Conservation (phyloP, 2,113 vertebrate species). For the Nothoprocta pentlandii region DNA sequence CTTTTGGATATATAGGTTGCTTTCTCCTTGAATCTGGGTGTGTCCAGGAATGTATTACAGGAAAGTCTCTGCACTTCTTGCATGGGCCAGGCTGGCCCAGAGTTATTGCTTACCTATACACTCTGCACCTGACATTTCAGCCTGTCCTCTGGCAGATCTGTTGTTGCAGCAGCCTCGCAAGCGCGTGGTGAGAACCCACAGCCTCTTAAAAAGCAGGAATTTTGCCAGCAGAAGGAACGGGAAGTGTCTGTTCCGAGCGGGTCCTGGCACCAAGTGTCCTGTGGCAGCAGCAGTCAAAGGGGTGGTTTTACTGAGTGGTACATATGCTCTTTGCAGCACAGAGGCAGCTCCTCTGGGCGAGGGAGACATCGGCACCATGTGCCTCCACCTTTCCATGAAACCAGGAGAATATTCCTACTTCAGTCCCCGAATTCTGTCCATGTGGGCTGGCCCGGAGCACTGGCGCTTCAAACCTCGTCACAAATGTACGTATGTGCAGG, state of each 20-base stretch:
- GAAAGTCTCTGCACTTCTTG: background rate
- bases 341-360: conserved; percentile 76
- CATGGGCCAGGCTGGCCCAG: accelerated
- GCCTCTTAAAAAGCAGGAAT: background rate
- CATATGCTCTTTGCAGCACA: conserved; percentile 59
- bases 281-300: background rate
- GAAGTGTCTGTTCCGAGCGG: background rate
- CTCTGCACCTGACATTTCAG: background rate
- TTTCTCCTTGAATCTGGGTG: background rate
- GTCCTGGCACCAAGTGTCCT: background rate
- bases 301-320: background rate
- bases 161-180: background rate
- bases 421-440: conserved; percentile 91
- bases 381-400: conserved; percentile 88
- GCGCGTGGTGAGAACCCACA: accelerated
- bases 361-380: conserved; percentile 87
- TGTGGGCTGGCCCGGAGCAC: conserved; percentile 95
- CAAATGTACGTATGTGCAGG: conserved; percentile 79
- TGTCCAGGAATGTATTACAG: accelerated
- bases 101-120: accelerated
- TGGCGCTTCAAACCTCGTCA: conserved; percentile 91
- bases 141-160: background rate
- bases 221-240: background rate
- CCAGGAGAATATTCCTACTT: conserved; percentile 98
- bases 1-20: background rate